Evolutionary conservation across 1,140 invertebrate genomes (phyloP).

Genomic region (Belonocnema kinseyi): DNA sequence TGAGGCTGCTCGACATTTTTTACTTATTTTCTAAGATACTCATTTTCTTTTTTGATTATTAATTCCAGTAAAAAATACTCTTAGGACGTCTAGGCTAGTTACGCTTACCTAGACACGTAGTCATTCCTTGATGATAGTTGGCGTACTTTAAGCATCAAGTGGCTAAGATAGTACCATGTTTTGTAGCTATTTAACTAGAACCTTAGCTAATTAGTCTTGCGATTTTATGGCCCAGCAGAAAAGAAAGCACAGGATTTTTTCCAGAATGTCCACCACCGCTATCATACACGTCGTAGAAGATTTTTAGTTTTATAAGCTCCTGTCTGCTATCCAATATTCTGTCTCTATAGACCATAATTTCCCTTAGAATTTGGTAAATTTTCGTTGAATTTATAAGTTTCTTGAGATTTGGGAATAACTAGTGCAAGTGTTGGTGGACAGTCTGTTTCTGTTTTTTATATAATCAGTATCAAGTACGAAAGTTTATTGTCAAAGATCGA

Average conservation of each 20-base stretch:
- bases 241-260: constrained; percentile 41
- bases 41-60: not conserved
- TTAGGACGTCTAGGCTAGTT: constrained; percentile 8
- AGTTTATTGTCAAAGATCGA: not conserved
- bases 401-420: not conserved
- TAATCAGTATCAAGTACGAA: not conserved
- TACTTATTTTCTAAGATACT: constrained; percentile 1
- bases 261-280: constrained; percentile 1
- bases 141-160: constrained; percentile 17
- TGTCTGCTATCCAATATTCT: too few relatives aligned
- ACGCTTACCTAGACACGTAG: constrained; percentile 20
- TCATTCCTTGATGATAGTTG: constrained; percentile 23
- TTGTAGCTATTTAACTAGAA: constrained; percentile 14
- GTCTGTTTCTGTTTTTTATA: not conserved
- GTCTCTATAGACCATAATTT: too few relatives aligned
- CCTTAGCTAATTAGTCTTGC: constrained; percentile 15
- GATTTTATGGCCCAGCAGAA: constrained; percentile 48
- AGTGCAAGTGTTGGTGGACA: constrained; percentile 1
- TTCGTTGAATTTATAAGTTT: too few relatives aligned
- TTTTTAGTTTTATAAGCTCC: too few relatives aligned
- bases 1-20: constrained; percentile 56
- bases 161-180: constrained; percentile 9
- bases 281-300: not conserved
- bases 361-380: too few relatives aligned
- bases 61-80: constrained; percentile 10